Conservation (phyloP, 2,888 invertebrate genomes). For the Tiliacea aurago region DNA sequence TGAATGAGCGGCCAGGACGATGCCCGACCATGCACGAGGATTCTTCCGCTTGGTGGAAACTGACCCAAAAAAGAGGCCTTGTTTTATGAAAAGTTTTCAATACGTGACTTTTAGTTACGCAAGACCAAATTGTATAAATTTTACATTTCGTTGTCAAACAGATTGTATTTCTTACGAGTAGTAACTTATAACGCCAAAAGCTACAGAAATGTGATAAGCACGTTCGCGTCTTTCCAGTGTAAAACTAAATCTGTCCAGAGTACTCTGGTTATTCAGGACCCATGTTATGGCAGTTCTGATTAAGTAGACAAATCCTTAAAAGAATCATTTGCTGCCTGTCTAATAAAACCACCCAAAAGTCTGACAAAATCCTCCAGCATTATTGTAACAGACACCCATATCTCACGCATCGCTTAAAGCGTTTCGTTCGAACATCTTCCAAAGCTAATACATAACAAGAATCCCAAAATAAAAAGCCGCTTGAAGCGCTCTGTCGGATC, state of each 20-base stretch:
- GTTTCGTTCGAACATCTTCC: slow-evolving; percentile 49
- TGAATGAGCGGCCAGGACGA: too few relatives aligned
- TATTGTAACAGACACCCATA: slow-evolving; percentile 55
- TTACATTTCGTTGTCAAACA: too few relatives aligned
- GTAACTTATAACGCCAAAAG: neutral
- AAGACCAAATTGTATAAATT: too few relatives aligned
- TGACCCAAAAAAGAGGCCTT: too few relatives aligned
- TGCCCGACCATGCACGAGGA: too few relatives aligned
- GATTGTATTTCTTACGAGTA: too few relatives aligned
- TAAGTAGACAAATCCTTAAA: slow-evolving; percentile 10
- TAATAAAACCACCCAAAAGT: slow-evolving; percentile 31
- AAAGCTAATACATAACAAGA: slow-evolving; percentile 60
- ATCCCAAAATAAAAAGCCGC: slow-evolving; percentile 67
- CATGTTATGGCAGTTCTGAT: neutral
- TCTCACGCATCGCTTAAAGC: slow-evolving; percentile 61
- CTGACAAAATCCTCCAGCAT: slow-evolving; percentile 44
- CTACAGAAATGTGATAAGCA: neutral
- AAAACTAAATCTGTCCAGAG: neutral
- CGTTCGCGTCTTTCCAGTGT: too few relatives aligned
- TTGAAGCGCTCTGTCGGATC: slow-evolving; percentile 68
- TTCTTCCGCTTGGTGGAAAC: too few relatives aligned
- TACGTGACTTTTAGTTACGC: neutral
- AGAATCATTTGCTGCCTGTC: slow-evolving; percentile 13
- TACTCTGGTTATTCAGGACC: neutral
- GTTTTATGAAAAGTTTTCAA: neutral